Base-by-base conservation (phyloP, 1,140 invertebrate species). In the Papilio helenus region DNA sequence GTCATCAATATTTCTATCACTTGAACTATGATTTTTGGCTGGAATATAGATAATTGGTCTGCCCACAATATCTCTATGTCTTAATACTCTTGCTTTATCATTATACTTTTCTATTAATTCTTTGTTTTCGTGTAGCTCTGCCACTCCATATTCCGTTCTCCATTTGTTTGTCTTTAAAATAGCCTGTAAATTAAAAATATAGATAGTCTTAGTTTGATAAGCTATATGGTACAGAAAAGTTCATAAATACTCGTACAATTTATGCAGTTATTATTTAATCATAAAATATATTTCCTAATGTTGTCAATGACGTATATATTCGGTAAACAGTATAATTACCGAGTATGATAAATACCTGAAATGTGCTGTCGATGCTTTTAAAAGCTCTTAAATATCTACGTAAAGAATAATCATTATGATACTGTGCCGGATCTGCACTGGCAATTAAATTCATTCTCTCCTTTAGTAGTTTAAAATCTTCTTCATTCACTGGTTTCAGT, bases 131-230 rank as follows among this genome's bases (percentile, higher is more conserved):
- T 90, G 94, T 58, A 97, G 88, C 3, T 92, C 86, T 29, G 92
- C 90, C 12, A 97, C 96, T 79, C 96, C 96, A 95, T 97, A 97
- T 82, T 97, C 96, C 65, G 95, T 95, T 81, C 96, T 95, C 97
- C 97, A 97, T 91, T 97, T 97, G 89, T 97, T 97, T 72, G 96
- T 97, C 95, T 97, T 97, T 61, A 97, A 88, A 83, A 97, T 95
- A 76, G 96, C 96, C 96, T 97, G 80, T 44, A 94, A 94, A 86
- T 55, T 14, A 68, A 76, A 78, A 79, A 68, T 39, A 8, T 39
- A 39, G 34, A 39, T 39, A 39, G 34, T 39, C 34, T 34, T 34
- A 34, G 34, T 34, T 71, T 14, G 34, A 72, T 73, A 76, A 83
- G 18, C 51, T n/a, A 55, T 55, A 79, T 76, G 72, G 44, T 61